Evolutionary conservation across 2,113 vertebrate species (phyloP).

Genomic region (Salvelinus fontinalis): DNA sequence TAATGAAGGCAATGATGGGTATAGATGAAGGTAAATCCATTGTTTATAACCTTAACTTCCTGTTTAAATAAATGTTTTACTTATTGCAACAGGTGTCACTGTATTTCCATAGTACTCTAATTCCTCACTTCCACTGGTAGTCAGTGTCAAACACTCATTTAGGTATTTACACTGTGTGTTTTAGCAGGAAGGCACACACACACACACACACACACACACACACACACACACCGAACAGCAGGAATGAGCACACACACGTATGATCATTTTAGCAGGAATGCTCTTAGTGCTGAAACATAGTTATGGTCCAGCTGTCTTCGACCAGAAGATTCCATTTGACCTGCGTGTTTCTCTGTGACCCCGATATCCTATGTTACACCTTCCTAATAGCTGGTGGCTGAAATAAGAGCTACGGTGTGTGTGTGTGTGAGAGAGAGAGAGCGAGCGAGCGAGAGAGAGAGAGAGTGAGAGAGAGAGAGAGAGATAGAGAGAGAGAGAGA

Average conservation of each 20-base stretch:
- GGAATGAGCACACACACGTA: no score
- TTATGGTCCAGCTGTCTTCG: constrained; percentile 59
- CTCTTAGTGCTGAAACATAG: constrained; percentile 41
- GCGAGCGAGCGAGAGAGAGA: no score
- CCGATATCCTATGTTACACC: constrained; percentile 33
- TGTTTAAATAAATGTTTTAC: no score
- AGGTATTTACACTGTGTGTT: constrained; percentile 38
- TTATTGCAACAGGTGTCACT: constrained; percentile 34
- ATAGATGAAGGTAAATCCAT: no score
- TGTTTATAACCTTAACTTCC: no score
- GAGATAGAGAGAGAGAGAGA: background rate
- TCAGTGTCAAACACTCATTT: constrained; percentile 31
- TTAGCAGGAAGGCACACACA: no score
- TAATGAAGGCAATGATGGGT: no score
- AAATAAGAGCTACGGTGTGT: constrained; percentile 43
- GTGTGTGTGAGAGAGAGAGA: background rate
- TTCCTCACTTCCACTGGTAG: constrained; percentile 11
- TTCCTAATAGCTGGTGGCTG: constrained; percentile 20
- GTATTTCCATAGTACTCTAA: constrained; percentile 8
- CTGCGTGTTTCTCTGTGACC: constrained; percentile 46
- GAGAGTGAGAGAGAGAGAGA: no score
- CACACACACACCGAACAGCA: no score
- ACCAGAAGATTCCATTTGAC: constrained; percentile 48
- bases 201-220: no score
- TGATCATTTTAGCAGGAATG: constrained; percentile 45